Base-by-base conservation (phyloP, 2,113 vertebrate species). In the Beaufortia kweichowensis region DNA sequence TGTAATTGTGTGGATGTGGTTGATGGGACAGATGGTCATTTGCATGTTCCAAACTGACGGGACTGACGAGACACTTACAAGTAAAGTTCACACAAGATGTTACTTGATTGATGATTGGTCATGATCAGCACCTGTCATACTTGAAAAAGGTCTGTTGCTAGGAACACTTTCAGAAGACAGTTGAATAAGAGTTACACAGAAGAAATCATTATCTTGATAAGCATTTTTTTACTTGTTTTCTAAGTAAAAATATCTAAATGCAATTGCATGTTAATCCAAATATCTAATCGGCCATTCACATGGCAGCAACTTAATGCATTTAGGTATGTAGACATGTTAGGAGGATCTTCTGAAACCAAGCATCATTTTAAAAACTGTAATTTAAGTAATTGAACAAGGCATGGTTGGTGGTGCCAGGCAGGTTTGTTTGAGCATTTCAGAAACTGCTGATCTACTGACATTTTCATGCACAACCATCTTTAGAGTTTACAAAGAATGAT, bases 1-100 rank as follows among this genome's bases (percentile, higher is more conserved):
- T 79, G n/a, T 67, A 73, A 71, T 85, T 68, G 35, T 74, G 53
- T 75, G 72, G 69, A 66, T 24, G n/a, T 26, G 29, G 56, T 57
- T 77, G 67, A 61, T 46, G 53, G 68, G 80, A 78, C 78, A 82
- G 80, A 84, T 82, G 84, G 81, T 24, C 69, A 75, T 82, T 81
- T 79, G 65, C 76, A 75, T 77, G 33, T 79, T 73, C 55, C 74
- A 60, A 63, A 79, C 33, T 57, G 63, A 78, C 55, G 17, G 68
- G n/a, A 19, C 28, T 41, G 63, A 46, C 61, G 60, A 48, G 39
- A 69, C 21, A 33, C 21, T 81, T 26, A 29, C 71, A 65, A 71
- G 72, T 50, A 68, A 62, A 71, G 43, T 71, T 78, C 56, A 21
- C 59, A 6, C 76, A 75, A 59, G 74, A 72, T 79, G 68, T 68